Evolutionary conservation across 2,113 vertebrate genomes (phyloP), one percentile per base, ranked within the genome.

Genomic region (Labeo catla): DNA sequence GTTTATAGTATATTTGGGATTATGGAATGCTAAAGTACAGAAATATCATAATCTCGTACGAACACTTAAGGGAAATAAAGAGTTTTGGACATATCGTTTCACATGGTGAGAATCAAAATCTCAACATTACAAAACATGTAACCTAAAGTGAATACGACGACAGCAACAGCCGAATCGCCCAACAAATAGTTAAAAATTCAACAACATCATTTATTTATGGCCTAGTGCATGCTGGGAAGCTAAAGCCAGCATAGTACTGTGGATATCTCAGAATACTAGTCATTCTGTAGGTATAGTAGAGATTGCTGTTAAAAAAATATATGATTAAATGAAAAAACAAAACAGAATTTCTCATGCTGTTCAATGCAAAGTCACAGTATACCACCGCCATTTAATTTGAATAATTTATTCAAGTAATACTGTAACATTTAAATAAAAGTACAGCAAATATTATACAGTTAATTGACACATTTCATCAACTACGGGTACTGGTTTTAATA

Each of bases 131-230:
- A 39, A 39, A n/a, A 47, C 70, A 76, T 13, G 45, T n/a, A 34
- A 76, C 12, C 73, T 34, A 34, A 76, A 28, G 47, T 15, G 23
- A 76, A 76, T 28, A 13, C 5, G 15, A 76, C 13, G 23, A 52
- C 45, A 76, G 73, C 21, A 50, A 50, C 73, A 50, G 73, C 47
- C 23, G n/a, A 28, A 34, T 76, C 11, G 23, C n/a, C 73, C 73
- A 76, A 52, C 73, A 52, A 76, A 76, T 76, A 39, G 66, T 70
- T 70, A 47, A 76, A 76, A 76, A 76, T 52, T 49, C 73, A 76
- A 47, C 73, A 49, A 76, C 73, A 49, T 76, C n/a, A 52, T 34
- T 76, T 76, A 76, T 76, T 76, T 76, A 76, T 76, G 47, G 12
- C 45, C 2, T 52, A 50, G 47, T 52, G 47, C 43, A 76, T 76